Evolutionary conservation across 2,113 vertebrate species (phyloP).

Genomic region (Notarius lentiginosus): DNA sequence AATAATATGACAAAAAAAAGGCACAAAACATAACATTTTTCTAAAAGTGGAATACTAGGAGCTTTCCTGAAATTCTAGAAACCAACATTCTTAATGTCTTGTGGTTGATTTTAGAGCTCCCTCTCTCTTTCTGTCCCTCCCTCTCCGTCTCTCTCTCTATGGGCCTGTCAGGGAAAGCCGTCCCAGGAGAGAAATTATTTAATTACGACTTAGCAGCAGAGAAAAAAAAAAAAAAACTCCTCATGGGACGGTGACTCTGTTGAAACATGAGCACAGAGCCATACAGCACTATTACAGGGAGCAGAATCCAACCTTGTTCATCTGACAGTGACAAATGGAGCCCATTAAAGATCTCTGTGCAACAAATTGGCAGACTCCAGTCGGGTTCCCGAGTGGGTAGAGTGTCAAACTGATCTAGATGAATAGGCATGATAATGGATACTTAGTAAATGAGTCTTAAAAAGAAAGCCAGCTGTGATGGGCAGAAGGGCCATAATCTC

Average conservation of each 20-base stretch:
- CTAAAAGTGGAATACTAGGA: neutral
- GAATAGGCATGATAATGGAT: constrained; percentile 39
- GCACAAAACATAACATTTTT: neutral
- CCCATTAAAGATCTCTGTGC: constrained; percentile 54
- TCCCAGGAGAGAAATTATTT: constrained; percentile 49
- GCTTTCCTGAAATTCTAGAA: neutral
- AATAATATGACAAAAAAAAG: neutral
- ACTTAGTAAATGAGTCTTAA: constrained; percentile 34
- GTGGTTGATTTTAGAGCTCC: neutral
- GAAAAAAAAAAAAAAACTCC: constrained; percentile 44
- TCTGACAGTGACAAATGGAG: constrained; percentile 57
- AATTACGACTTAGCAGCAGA: constrained; percentile 52
- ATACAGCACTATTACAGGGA: constrained; percentile 50
- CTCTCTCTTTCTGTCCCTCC: neutral
- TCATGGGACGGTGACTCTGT: constrained; percentile 41
- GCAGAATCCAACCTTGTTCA: constrained; percentile 46
- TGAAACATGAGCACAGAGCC: constrained; percentile 44
- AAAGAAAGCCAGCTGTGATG: constrained; percentile 3
- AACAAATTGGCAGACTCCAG: constrained; percentile 51
- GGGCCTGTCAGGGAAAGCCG: constrained; percentile 26
- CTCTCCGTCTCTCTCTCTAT: neutral
- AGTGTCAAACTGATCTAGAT: constrained; percentile 40
- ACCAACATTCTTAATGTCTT: neutral
- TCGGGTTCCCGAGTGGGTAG: constrained; percentile 36
- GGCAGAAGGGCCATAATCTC: neutral